Evolutionary conservation across 2,113 vertebrate genomes (phyloP), one percentile per base, ranked within the genome.

Genomic region (Malurus melanocephalus): DNA sequence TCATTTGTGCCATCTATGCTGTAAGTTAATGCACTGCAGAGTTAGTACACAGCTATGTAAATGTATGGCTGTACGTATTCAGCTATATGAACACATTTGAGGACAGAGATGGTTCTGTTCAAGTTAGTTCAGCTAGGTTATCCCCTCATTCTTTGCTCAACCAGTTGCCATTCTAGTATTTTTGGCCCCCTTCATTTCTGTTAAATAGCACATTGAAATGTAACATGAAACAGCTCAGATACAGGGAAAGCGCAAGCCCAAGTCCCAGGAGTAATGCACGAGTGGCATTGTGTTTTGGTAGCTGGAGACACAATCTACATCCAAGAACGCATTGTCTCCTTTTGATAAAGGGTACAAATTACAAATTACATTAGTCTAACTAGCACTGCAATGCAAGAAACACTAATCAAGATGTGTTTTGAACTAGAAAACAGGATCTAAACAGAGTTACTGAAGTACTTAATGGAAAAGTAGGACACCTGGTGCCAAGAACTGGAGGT

Each of bases 401-500:
- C 62, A 61, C 90, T 95, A 89, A 95, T 95, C 84, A 93, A 91
- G 82, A 57, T 94, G 15, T 94, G 51, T 94, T 95, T 92, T 96
- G 77, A 93, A 93, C 80, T 81, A 96, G 96, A 90, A 65, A 64
- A 73, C 80, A 60, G 79, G 86, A 95, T 53, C 94, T 85, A 65
- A 93, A 96, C 81, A 92, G 75, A 80, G 21, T 96, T 74, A 96
- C 97, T 66, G 73, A 94, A 74, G 95, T 98, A 74, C 97, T 98
- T 84, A 94, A 97, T 72, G 98, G 98, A 71, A 97, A 96, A 96
- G 92, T 97, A 60, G 98, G 98, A 32, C 93, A 93, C 55, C 85
- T 98, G 53, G 95, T 87, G 20, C 94, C 95, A 65, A 97, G 96
- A 91, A 93, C 89, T 93, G 97, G 97, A 97, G 98, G 97, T 97